These are phyloP conservation scores for Melieria omissa DNA, from an alignment of 2,888 invertebrate species.

Conservation along the genomic window DNA sequence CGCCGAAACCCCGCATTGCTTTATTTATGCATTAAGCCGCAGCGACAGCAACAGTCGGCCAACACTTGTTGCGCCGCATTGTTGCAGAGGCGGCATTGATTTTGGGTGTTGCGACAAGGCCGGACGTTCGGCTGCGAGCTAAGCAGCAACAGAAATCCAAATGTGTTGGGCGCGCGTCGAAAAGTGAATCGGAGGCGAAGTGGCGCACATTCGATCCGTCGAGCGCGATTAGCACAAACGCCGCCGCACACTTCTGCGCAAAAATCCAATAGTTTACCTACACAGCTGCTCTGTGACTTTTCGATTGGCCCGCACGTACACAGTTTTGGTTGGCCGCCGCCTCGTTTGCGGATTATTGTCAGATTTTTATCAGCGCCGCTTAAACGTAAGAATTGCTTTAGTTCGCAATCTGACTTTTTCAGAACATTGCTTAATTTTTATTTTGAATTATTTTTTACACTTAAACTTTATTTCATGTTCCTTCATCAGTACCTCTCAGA, in stretches of 20 bases:
- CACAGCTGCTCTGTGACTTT: too few species aligned
- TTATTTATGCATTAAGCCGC: too few species aligned
- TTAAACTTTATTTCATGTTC: too few species aligned
- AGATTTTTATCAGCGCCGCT: slow-evolving; percentile 22
- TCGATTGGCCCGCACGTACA: not conserved
- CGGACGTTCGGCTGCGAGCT: slow-evolving; percentile 51
- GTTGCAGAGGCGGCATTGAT: slow-evolving; percentile 31
- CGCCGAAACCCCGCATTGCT: too few species aligned
- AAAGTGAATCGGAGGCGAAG: not conserved
- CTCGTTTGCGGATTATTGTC: slow-evolving; percentile 22
- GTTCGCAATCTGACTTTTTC: too few species aligned
- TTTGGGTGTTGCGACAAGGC: slow-evolving; percentile 57
- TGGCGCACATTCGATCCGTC: not conserved
- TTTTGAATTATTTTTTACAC: too few species aligned
- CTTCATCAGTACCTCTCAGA: too few species aligned
- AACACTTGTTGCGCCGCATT: slow-evolving; percentile 10
- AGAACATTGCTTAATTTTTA: too few species aligned
- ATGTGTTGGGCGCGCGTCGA: not conserved
- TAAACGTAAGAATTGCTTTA: too few species aligned
- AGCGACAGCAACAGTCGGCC: not conserved
- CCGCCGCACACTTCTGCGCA: not conserved
- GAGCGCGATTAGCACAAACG: not conserved
- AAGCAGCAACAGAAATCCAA: slow-evolving; percentile 6
- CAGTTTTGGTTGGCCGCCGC: not conserved
- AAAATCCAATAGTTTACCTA: slow-evolving; percentile 3